Conservation (phyloP, 2,888 invertebrate species). For the Coecobrya sp. region DNA sequence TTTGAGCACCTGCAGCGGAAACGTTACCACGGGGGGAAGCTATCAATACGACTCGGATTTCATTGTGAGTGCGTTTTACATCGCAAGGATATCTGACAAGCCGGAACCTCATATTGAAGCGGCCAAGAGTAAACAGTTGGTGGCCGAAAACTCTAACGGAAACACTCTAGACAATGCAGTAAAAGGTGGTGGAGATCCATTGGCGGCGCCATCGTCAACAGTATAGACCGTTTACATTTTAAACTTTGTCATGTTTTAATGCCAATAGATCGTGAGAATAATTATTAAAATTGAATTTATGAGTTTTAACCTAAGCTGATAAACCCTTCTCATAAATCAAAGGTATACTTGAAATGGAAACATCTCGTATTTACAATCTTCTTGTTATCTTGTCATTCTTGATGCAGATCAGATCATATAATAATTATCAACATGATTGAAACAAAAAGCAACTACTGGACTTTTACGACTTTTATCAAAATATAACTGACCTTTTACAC, state of each 20-base stretch:
- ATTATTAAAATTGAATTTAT: no score
- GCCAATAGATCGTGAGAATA: no score
- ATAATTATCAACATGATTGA: not conserved
- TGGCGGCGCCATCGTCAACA: no score
- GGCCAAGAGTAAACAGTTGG: not conserved
- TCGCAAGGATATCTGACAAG: not conserved
- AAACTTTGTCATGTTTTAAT: no score
- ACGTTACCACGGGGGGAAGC: not conserved
- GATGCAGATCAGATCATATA: not conserved
- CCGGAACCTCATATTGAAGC: not conserved
- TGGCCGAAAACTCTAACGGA: no score
- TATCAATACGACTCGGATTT: not conserved
- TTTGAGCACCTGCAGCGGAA: not conserved
- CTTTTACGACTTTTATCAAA: no score
- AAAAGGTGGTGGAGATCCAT: not conserved
- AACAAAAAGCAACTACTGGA: not conserved
- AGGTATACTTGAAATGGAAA: no score
- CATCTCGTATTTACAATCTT: not conserved
- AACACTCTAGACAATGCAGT: no score
- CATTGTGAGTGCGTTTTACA: constrained; percentile 1
- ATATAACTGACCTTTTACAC: no score
- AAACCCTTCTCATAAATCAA: no score
- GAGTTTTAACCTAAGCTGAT: no score
- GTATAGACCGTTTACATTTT: no score
- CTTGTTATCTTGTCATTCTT: not conserved